phyloP scores from a whole-genome alignment of 2,888 invertebrate genomes.

The Sphaerophoria taeniata region DNA sequence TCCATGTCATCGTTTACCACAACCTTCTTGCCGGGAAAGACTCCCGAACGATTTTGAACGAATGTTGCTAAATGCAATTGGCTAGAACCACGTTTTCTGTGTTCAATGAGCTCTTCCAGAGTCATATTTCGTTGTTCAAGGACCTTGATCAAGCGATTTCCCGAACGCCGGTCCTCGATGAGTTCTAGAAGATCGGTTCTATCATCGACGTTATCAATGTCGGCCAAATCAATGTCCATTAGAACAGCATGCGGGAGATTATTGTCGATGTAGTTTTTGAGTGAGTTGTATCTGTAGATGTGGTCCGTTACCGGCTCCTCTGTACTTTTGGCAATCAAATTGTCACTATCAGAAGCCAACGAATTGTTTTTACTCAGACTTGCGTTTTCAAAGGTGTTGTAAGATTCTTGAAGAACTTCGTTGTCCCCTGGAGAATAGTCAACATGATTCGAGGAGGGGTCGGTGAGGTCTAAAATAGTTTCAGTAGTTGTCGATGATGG shows the following conservation, averaged over 20 bases:
- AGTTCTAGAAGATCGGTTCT: conserved; percentile 87
- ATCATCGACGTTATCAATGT: conserved; percentile 80
- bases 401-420: conserved; percentile 71
- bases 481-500: conserved; percentile 41
- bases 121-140: conserved; percentile 92
- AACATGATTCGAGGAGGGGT: conserved; percentile 73
- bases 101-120: conserved; percentile 89
- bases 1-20: conserved; percentile 85
- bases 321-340: background rate
- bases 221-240: conserved; percentile 76
- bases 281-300: conserved; percentile 66
- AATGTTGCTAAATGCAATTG: conserved; percentile 90
- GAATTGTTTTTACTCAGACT: conserved; percentile 75
- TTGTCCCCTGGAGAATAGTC: conserved; percentile 79
- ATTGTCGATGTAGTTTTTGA: conserved; percentile 67
- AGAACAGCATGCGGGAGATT: conserved; percentile 63
- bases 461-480: conserved; percentile 74
- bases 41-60: conserved; percentile 83
- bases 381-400: conserved; percentile 64
- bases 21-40: conserved; percentile 83
- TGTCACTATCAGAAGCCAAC: conserved; percentile 70
- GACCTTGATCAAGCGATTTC: conserved; percentile 87
- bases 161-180: conserved; percentile 86
- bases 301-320: conserved; percentile 65
- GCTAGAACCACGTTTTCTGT: conserved; percentile 91